Evolutionary conservation across 2,888 invertebrate species (phyloP), one percentile per base, ranked within the genome.

Genomic region (Melanchra persicariae): DNA sequence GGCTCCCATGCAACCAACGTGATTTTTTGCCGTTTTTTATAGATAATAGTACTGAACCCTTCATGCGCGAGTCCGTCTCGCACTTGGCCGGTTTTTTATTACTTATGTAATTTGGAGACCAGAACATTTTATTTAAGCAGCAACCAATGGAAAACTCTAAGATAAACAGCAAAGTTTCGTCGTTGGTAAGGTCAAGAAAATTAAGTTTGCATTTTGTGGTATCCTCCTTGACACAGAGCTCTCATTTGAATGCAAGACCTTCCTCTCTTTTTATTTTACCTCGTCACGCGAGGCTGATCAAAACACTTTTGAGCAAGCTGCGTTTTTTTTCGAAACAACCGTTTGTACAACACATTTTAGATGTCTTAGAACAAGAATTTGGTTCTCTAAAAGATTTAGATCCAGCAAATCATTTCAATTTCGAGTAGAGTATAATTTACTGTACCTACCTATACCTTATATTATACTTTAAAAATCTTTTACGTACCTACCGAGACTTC

Each of bases 161-260:
- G 54, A 61, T 62, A 65, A 67, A 70, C 60, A 67, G 34, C 34
- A 55, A 81, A 81, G 78, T 82, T 82, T 67, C 49, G 54, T 60
- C 57, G 58, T 51, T 71, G 10, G 59, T 62, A 65, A 74, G 83
- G 81, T 87, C 82, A 87, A 87, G 81, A 81, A 84, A 87, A 81
- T 89, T 86, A 88, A 86, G 85, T 86, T 86, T 83, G 77, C 83
- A 79, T 85, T 87, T 86, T 79, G 81, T 77, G 66, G 78, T 85
- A 70, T 86, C 85, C 83, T 85, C 79, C 79, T 86, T 82, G 82
- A 82, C 85, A 83, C 80, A 69, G 76, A 79, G 70, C 65, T 81
- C 86, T 90, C 85, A 91, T 92, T 91, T 91, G 85, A 88, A 91
- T 91, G 89, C 88, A 89, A 88, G 86, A 81, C 84, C 82, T 80